Evolutionary conservation across 2,113 vertebrate species (phyloP), one percentile per base, ranked within the genome.

Genomic region (Chaetorhynchus papuensis): DNA sequence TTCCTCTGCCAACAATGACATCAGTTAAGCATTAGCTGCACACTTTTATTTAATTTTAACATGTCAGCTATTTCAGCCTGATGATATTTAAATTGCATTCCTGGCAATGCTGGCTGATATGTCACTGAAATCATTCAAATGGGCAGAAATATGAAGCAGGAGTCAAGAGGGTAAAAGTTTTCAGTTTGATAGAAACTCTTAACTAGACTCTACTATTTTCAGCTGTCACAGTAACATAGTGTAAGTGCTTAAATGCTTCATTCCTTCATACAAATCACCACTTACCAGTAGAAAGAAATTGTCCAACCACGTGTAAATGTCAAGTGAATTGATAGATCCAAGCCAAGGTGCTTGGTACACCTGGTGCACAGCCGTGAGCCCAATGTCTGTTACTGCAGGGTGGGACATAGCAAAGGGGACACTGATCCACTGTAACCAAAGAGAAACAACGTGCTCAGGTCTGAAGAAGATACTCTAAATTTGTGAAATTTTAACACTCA

Each of bases 381-480:
- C 97, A 56, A 99, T 99, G 97, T 99, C 98, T 18, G 98, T 96
- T 92, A 99, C 99, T 24, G 99, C 99, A 81, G 99, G 98, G 80
- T 99, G 98, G 79, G 98, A 98, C 97, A 99, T 95, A 1, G 99
- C 99, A 69, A 99, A 99, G 71, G 99, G 99, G 83, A 99, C 98
- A 12, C 99, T 99, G 98, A 99, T 98, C 99, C 99, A 99, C 99
- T 99, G 96, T 17, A 96, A 97, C 26, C 60, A 98, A 90, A 98
- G 84, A 97, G 27, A 39, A 87, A 97, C 21, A 70, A 14, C 26
- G 53, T 37, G 12, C 45, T 92, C 31, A 49, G 30, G 11, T 66
- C 66, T 87, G 76, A 83, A 82, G 50, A 64, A 70, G 37, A 18
- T n/a, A 41, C 19, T 59, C 11, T 56, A 59, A 76, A 85, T 30